These are phyloP conservation scores for Drosophila bocqueti DNA, from an alignment of 1,140 invertebrate species.

Conservation along the genomic window DNA sequence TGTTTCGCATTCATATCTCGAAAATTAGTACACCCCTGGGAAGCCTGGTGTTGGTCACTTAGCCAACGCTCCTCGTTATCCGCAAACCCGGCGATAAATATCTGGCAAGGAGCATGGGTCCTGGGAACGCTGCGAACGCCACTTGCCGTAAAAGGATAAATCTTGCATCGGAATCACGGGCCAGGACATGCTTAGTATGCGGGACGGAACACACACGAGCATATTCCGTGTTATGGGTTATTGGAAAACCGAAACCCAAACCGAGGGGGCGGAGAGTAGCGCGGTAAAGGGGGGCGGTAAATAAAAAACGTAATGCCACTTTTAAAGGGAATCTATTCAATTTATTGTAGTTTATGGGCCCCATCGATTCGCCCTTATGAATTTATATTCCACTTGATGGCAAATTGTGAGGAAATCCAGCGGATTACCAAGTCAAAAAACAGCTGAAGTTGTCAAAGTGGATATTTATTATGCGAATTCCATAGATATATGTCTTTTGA, in stretches of 20 bases:
- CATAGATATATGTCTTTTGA: no score
- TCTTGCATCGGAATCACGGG: constrained; percentile 67
- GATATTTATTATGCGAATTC: neutral
- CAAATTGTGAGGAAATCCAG: neutral
- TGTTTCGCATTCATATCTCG: constrained; percentile 81
- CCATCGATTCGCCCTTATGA: constrained; percentile 54
- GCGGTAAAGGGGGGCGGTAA: constrained; percentile 3
- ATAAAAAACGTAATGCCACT: constrained; percentile 44
- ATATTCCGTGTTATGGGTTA: constrained; percentile 56
- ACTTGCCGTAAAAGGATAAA: constrained; percentile 65
- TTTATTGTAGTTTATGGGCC: constrained; percentile 64
- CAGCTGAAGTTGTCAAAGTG: constrained; percentile 1
- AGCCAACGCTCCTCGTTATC: constrained; percentile 11
- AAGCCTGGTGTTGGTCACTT: constrained; percentile 69
- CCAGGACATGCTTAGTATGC: constrained; percentile 61
- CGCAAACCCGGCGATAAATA: constrained; percentile 17
- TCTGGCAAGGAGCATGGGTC: constrained; percentile 6
- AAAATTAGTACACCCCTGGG: constrained; percentile 78
- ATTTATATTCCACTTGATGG: constrained; percentile 43
- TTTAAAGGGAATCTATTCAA: constrained; percentile 66
- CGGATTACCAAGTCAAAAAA: constrained; percentile 4
- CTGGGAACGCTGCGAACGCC: constrained; percentile 10
- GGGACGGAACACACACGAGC: constrained; percentile 33
- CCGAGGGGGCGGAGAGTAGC: neutral
- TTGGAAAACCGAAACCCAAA: constrained; percentile 19